A percentile compares a stretch with the other conserved stretches of the same genome.
Conservation (phyloP, 2,888 invertebrate species). For the Hirudinaria manillensis region DNA sequence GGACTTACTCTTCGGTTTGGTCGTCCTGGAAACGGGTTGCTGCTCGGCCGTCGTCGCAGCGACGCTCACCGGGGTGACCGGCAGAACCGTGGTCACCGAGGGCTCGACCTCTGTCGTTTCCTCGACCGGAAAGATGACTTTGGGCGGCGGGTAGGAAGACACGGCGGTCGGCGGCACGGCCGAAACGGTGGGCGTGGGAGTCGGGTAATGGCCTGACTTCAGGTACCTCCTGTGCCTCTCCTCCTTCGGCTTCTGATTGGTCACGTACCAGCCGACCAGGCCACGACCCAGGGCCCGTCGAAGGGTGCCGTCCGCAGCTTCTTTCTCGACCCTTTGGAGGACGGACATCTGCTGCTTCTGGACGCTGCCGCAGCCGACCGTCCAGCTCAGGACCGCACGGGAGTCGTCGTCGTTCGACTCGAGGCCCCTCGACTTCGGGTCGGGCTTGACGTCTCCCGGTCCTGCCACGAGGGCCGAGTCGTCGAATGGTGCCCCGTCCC, state of each 20-base stretch:
- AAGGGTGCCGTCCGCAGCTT: slow-evolving; percentile 10
- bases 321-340: slow-evolving; percentile 18
- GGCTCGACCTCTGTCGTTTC: neutral
- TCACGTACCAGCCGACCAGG: slow-evolving; percentile 27
- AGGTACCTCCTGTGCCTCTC: slow-evolving; percentile 19
- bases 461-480: slow-evolving; percentile 21
- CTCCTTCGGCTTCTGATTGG: slow-evolving; percentile 18
- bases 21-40: neutral
- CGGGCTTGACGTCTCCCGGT: slow-evolving; percentile 7
- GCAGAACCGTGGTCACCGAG: neutral
- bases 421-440: neutral
- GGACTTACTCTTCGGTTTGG: neutral
- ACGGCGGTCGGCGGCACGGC: neutral
- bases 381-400: slow-evolving; percentile 7
- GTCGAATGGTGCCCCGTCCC: neutral
- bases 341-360: slow-evolving; percentile 21
- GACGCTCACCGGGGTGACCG: neutral
- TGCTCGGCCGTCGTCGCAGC: neutral
- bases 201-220: neutral
- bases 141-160: slow-evolving; percentile 2
- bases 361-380: slow-evolving; percentile 25
- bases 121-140: neutral
- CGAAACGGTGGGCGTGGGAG: slow-evolving; percentile 21
- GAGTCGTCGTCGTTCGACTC: neutral
- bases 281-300: neutral